Evolutionary conservation across 1,140 invertebrate species (phyloP), one percentile per base, ranked within the genome.

Genomic region (Drosophila biarmipes): DNA sequence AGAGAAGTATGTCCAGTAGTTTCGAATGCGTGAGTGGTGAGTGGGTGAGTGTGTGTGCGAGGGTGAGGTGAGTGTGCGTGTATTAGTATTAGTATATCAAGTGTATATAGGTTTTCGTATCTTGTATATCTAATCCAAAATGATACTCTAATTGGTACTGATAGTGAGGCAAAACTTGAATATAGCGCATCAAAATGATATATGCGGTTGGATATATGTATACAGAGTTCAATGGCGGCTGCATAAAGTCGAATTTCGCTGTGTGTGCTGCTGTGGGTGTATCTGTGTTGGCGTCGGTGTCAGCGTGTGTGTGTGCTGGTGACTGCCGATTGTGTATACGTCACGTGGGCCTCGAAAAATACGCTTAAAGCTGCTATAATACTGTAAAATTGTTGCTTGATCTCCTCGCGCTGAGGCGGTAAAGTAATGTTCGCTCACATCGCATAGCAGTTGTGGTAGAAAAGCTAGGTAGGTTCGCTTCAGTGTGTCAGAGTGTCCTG

Each of bases 391-490:
- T 86, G 81, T 87, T 86, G 82, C 82, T 67, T 85, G 80, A 64
- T 67, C 31, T 59, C 10, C 34, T 67, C 63, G 17, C 55, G 61
- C 43, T 11, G 58, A 43, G 19, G 45, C 82, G 71, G 71, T 86
- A 86, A 86, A 86, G 82, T 86, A 86, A 86, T 87, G 87, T 73
- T 87, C 42, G 66, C 66, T 86, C 82, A 87, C 82, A 89, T 82
- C 72, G 57, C 49, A 55, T 78, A 78, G 74, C 74, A 72, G 64
- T 68, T 68, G 63, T 72, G 34, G 53, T 87, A 82, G 80, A 86
- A 86, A 86, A 89, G 84, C 82, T 86, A 89, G 82, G 82, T 86
- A 86, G 82, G 82, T 86, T 89, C 75, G 82, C 82, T 76, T 86
- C 82, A 82, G 78, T 89, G 75, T 87, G 31, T 66, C 43, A 56